Conservation (phyloP, 2,113 vertebrate genomes). For the Boleophthalmus pectinirostris region DNA sequence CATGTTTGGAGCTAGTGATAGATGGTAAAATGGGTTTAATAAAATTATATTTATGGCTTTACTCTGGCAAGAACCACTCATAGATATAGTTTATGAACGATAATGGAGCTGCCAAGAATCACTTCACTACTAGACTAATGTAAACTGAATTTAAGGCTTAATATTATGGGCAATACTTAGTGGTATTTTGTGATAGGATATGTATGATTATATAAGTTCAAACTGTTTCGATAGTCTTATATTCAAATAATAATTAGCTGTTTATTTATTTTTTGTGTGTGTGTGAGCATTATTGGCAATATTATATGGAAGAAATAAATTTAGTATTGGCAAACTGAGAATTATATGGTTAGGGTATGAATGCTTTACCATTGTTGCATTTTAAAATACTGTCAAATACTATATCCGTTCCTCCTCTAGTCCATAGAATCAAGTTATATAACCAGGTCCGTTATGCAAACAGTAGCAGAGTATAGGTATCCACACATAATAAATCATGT, state of each 20-base stretch:
- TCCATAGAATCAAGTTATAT: not conserved
- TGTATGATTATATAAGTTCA: not conserved
- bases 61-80: not conserved
- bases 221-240: too few species aligned
- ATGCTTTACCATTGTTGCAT: too few species aligned
- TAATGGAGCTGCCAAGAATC: not conserved
- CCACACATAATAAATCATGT: not conserved
- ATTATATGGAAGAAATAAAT: too few species aligned
- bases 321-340: too few species aligned
- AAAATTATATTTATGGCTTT: conserved; percentile 2
- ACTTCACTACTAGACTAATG: not conserved
- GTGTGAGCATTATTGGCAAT: too few species aligned
- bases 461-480: not conserved
- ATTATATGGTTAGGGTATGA: too few species aligned
- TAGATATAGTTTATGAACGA: not conserved
- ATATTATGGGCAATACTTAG: not conserved
- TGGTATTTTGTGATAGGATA: not conserved
- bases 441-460: not conserved
- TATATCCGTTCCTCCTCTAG: too few species aligned
- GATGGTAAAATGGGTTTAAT: not conserved
- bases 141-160: not conserved
- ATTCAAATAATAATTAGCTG: too few species aligned
- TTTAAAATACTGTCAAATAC: too few species aligned
- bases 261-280: too few species aligned
- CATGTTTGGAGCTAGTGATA: not conserved